Base-by-base conservation (phyloP, 2,113 vertebrate species). In the Festucalex cinctus region DNA sequence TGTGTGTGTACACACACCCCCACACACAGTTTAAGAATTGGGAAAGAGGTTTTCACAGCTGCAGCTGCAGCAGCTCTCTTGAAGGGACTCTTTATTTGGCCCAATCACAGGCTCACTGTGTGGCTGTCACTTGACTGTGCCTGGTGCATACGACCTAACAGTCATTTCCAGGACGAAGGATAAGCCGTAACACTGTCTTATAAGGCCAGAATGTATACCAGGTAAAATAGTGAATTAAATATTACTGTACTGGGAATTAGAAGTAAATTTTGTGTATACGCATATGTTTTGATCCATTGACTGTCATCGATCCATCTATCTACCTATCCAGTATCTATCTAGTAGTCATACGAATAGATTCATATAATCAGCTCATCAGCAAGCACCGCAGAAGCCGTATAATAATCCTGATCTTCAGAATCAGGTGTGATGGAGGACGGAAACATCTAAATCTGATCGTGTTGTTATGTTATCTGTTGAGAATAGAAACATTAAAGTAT, bases 1-100 rank as follows among this genome's bases (percentile, higher is more conserved):
- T n/a, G n/a, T n/a, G n/a, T n/a, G n/a, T n/a, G n/a, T n/a, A n/a
- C n/a, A n/a, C n/a, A n/a, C n/a, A n/a, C n/a, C n/a, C n/a, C n/a
- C n/a, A n/a, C n/a, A n/a, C n/a, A n/a, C n/a, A n/a, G 59, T 73
- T 74, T 62, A 68, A 69, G 67, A 32, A 32, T 35, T 37, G 68
- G 22, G 37, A 26, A 37, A 17, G 39, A 43, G 60, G 20, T 24
- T 43, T 62, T 43, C 60, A 53, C n/a, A 56, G 73, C 69, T 87
- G 87, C 86, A 90, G 88, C 88, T 89, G 88, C 73, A 76, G 72
- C 70, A 54, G 57, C 69, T 69, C 74, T 73, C 71, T 77, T 86
- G 75, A 90, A 92, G 74, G 77, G 63, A 10, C 75, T 78, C 87
- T 91, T 90, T 89, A 83, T 90, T 81, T 81, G 75, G 67, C 68